phyloP scores from a whole-genome alignment of 2,888 invertebrate species.

The Drosophila fulvimacula region DNA sequence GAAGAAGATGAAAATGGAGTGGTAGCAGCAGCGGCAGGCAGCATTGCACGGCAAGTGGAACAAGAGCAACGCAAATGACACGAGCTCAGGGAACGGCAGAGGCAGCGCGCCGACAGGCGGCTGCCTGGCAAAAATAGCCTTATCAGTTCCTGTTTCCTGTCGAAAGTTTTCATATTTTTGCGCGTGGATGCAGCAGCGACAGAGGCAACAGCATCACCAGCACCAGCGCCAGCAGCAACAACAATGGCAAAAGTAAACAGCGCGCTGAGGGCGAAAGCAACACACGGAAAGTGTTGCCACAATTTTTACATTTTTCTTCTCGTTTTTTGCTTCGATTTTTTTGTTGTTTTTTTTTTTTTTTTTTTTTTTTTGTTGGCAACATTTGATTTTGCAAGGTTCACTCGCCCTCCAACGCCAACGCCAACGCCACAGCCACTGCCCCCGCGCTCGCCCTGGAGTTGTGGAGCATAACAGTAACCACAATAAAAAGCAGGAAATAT shows the following conservation, averaged over 20 bases:
- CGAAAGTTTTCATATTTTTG: conserved; percentile 84
- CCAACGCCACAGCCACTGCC: too few species aligned
- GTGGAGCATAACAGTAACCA: conserved; percentile 52
- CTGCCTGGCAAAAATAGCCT: conserved; percentile 82
- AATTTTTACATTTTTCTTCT: conserved; percentile 40
- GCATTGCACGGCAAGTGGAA: conserved; percentile 36
- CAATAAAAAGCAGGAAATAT: conserved; percentile 83
- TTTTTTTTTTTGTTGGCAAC: conserved; percentile 6
- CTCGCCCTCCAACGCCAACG: neutral
- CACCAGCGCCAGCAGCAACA: conserved; percentile 40
- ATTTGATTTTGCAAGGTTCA: conserved; percentile 38
- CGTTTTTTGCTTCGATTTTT: neutral
- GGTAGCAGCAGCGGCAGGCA: conserved; percentile 13
- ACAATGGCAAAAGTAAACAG: conserved; percentile 71
- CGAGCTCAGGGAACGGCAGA: conserved; percentile 36
- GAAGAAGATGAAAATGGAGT: neutral
- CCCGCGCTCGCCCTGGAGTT: neutral
- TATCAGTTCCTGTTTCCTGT: conserved; percentile 84
- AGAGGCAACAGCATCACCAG: conserved; percentile 22
- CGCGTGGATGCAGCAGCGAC: conserved; percentile 57
- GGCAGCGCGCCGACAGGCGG: conserved; percentile 52
- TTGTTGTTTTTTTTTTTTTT: conserved; percentile 39
- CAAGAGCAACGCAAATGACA: conserved; percentile 63
- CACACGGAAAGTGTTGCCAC: conserved; percentile 78
- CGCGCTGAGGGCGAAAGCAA: conserved; percentile 61